Evolutionary conservation across 2,113 vertebrate genomes (phyloP), one percentile per base, ranked within the genome.

Genomic region (Brachypodius melanocephalos): DNA sequence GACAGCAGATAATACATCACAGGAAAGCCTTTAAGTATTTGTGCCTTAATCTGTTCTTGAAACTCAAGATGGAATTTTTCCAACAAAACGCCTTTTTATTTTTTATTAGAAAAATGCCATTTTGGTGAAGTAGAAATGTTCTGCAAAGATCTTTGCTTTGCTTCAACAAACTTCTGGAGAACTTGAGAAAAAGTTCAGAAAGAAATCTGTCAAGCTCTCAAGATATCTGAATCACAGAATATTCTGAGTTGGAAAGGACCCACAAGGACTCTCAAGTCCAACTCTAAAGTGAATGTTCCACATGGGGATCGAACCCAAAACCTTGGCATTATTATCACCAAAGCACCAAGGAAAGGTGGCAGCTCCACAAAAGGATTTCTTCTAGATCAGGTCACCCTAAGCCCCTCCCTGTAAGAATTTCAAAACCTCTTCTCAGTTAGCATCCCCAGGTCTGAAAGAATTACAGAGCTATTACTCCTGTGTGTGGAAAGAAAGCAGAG

Each of bases 1-100:
- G 46, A 71, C n/a, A 81, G 43, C 71, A 92, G 68, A 63, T 81
- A 67, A 81, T 36, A 90, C 72, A 88, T 67, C 6, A 1, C 55
- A 93, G 59, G 78, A 80, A 90, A 86, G 68, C 36, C 76, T 95
- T 94, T 78, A 92, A 93, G 65, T 40, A 65, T 36, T 84, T 62
- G 48, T 66, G 48, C 43, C 76, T 90, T 85, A 90, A 92, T 83
- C 83, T 92, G 48, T 69, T 88, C 63, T 73, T 82, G 72, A 85
- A 91, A 85, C 24, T 66, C 3, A 1, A 61, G 21, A 0, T 84
- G 57, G 55, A 88, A 17, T 71, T 77, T 84, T 94, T 81, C 36
- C 51, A 74, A 31, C 5, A 77, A 52, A 46, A 14, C 51, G 71
- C 19, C 31, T 58, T 76, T 91, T 68, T 76, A 42, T 69, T 90